phyloP scores from a whole-genome alignment of 2,888 invertebrate species.

The Megalurothrips usitatus region DNA sequence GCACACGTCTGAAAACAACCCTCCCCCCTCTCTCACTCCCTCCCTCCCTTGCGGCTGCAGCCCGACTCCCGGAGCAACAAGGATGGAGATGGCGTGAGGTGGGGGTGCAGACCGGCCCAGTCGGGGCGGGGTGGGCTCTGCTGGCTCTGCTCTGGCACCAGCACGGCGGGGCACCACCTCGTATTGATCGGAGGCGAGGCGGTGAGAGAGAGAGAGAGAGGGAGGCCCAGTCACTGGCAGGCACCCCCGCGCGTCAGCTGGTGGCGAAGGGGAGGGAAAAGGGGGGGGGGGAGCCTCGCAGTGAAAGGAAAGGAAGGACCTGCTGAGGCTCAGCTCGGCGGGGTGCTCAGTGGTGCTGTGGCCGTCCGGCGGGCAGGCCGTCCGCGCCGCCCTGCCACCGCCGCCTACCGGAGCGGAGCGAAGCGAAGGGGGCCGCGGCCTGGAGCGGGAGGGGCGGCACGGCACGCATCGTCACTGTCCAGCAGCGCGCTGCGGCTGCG shows the following conservation, averaged over 20 bases:
- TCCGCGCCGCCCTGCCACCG: background rate
- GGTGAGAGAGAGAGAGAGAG: background rate
- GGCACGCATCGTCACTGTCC: too few species aligned
- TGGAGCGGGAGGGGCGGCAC: too few species aligned
- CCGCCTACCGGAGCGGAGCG: background rate
- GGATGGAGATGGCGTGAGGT: background rate
- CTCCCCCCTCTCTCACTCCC: too few species aligned
- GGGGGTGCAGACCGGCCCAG: background rate
- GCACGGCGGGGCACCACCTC: background rate
- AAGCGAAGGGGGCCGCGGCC: too few species aligned
- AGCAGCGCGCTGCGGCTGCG: background rate
- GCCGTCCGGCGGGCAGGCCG: slow-evolving; percentile 1
- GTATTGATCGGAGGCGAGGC: background rate
- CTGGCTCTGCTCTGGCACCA: background rate
- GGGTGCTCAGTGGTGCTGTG: background rate
- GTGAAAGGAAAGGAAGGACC: background rate
- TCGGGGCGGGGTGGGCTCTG: background rate
- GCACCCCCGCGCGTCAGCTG: slow-evolving; percentile 12
- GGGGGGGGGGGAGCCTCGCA: background rate
- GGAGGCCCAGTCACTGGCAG: background rate
- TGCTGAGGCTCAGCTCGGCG: background rate
- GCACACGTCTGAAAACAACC: too few species aligned
- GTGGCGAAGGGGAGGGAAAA: background rate
- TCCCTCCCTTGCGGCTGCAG: too few species aligned
- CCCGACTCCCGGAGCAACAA: background rate